Base-by-base conservation (phyloP, 2,113 vertebrate species). In the Strix aluco region DNA sequence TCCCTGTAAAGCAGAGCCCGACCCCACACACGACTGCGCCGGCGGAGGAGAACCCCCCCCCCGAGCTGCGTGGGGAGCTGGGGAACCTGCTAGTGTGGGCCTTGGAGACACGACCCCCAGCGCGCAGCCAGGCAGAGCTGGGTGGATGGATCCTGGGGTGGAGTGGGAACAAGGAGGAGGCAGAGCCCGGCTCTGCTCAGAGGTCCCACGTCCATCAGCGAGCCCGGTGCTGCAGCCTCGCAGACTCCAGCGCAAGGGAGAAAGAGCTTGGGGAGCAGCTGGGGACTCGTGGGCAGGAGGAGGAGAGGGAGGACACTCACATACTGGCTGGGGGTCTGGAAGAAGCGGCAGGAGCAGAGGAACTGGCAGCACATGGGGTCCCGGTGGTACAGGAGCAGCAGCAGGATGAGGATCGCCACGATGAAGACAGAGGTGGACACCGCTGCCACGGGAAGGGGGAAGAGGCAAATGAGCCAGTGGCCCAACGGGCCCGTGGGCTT, bases 401-500 rank as follows among this genome's bases (percentile, higher is more conserved):
- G 96, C 92, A 98, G 91, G 92, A 98, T 94, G 86, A 98, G 94
- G 62, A 98, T 94, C 5, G 98, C 95, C 91, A 98, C 95, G 62
- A 99, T 98, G 95, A 99, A 98, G 88, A 98, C 95, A 5, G 98
- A 93, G 44, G 98, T 98, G 40, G 98, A 98, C 83, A 98, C 98
- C 93, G 96, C 94, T 96, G 62, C 34, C 62, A 1, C 81, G 61
- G 73, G 13, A 21, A 9, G 17, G 74, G 51, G 86, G 32, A 34
- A 57, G 44, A 47, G 12, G 29, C 2, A 9, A 49, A 27, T 69
- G 52, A 66, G 62, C 55, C 22, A 20, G 29, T 29, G 65, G 27
- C 27, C 74, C 32, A 12, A 22, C 8, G 32, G 13, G 26, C 20
- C 49, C 34, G 4, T 4, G 66, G 65, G 55, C 55, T 19, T 30